Evolutionary conservation across 2,113 vertebrate genomes (phyloP).

Genomic region (Silurus meridionalis): DNA sequence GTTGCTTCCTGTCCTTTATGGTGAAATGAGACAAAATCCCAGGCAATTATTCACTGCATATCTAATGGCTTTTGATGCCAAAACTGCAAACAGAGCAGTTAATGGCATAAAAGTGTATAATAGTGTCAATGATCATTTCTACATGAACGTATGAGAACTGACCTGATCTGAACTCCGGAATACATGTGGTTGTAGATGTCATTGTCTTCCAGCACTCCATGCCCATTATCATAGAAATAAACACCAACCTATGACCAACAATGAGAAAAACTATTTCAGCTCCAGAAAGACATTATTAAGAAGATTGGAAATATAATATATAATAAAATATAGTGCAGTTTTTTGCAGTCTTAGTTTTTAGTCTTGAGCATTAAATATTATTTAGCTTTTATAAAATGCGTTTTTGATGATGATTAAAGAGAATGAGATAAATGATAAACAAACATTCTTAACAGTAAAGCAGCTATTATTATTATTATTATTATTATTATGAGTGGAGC

Average conservation of each 20-base stretch:
- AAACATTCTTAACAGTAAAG: too few relatives aligned
- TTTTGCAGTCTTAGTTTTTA: neutral
- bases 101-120: neutral
- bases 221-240: conserved; percentile 99
- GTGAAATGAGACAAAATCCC: neutral
- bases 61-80: neutral
- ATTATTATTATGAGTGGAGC: neutral
- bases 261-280: neutral
- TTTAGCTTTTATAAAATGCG: too few relatives aligned
- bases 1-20: conserved; percentile 93
- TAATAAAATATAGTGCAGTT: neutral
- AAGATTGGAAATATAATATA: neutral
- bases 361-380: neutral
- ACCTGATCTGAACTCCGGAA: conserved; percentile 99
- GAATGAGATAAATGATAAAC: too few relatives aligned
- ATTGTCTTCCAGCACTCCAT: conserved; percentile 97
- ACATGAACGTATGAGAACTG: conserved; percentile 37
- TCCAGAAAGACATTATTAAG: neutral
- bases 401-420: too few relatives aligned
- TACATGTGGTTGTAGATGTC: conserved; percentile 99
- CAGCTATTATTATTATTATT: neutral
- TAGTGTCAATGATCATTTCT: neutral
- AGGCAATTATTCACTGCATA: neutral
- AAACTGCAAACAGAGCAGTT: neutral
- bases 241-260: conserved; percentile 84